Percentiles rank a stretch among this genome's conserved stretches.
Evolutionary conservation across 2,113 vertebrate genomes (phyloP).

Genomic region (Hippopotamus amphibius): DNA sequence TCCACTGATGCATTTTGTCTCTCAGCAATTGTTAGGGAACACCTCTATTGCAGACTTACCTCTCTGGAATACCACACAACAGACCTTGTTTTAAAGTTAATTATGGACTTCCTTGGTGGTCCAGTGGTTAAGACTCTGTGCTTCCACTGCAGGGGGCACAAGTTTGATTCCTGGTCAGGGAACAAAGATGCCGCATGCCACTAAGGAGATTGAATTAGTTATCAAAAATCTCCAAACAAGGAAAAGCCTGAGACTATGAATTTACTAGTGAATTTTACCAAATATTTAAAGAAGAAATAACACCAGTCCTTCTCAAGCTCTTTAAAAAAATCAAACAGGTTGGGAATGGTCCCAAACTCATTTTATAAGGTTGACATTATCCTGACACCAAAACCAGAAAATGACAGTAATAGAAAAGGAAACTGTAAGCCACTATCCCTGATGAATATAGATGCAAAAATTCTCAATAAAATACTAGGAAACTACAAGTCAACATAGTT

Average conservation of each 20-base stretch:
- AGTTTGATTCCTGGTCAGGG: too few relatives aligned
- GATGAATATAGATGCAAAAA: neutral
- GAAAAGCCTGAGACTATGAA: neutral
- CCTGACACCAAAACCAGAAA: neutral
- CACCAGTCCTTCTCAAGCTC: neutral
- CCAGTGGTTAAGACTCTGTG: too few relatives aligned
- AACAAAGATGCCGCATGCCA: too few relatives aligned
- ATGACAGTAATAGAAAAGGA: neutral
- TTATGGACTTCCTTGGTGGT: neutral
- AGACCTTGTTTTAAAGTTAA: neutral
- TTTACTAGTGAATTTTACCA: neutral
- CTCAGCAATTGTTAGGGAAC: neutral
- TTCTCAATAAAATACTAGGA: neutral
- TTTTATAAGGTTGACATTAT: neutral
- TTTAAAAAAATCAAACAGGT: neutral
- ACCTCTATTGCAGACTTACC: neutral
- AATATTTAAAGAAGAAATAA: neutral
- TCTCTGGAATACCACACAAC: neutral
- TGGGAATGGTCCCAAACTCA: neutral
- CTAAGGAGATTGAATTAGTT: neutral
- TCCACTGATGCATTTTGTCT: neutral
- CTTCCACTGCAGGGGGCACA: too few relatives aligned
- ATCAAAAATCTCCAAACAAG: neutral
- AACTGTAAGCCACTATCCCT: neutral
- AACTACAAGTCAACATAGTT: too few relatives aligned